These are phyloP conservation scores for Lemur catta DNA, from an alignment of 2,797 vertebrate species.

Conservation along the genomic window DNA sequence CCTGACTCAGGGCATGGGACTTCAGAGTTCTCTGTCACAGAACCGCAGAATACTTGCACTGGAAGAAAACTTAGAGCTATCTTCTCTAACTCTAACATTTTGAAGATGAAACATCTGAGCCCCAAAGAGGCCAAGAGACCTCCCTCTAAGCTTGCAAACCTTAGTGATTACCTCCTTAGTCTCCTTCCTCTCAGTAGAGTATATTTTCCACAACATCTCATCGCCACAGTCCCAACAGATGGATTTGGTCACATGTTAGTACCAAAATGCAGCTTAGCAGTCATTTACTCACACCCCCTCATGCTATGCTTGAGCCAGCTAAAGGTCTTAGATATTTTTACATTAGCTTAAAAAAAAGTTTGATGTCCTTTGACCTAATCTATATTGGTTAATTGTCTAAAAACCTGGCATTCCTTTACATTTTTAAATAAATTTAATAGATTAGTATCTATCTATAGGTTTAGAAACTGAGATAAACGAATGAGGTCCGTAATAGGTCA, in stretches of 20 bases:
- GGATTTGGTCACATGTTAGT: not conserved
- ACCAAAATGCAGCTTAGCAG: not conserved
- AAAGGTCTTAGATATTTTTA: not conserved
- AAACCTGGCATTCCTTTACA: not conserved
- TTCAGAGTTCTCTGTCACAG: not conserved
- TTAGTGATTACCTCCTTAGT: not conserved
- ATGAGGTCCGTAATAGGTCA: not conserved
- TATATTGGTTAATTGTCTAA: not conserved
- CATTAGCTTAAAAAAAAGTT: not conserved
- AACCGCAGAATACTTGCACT: not conserved
- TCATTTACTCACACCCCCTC: not conserved
- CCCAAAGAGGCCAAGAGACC: not conserved
- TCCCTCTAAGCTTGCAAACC: not conserved
- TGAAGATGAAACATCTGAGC: not conserved
- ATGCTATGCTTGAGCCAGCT: not conserved
- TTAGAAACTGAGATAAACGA: not conserved
- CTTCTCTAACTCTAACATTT: not conserved
- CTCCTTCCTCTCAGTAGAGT: not conserved
- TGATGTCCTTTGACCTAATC: not conserved
- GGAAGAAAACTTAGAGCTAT: not conserved
- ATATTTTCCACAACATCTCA: not conserved
- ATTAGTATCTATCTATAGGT: not conserved
- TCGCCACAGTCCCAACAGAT: not conserved
- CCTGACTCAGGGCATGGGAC: too few relatives aligned
- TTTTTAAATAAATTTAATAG: slow-evolving; percentile 32